phyloP scores from a whole-genome alignment of 2,888 invertebrate genomes.

The Glyphotaelius pellucidus region DNA sequence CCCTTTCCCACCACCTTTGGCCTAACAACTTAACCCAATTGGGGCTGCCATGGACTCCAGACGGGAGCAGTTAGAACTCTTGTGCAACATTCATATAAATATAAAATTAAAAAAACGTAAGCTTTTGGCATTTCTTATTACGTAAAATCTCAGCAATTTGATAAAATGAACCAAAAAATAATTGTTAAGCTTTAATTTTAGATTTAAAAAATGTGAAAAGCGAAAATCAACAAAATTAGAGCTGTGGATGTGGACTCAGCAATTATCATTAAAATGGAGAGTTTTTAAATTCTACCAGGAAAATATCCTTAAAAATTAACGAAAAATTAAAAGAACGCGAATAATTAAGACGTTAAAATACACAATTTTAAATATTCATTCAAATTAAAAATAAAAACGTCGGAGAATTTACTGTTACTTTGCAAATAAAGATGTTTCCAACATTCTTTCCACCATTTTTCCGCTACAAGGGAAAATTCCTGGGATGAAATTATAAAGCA shows the following conservation, averaged over 20 bases:
- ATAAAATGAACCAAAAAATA: neutral
- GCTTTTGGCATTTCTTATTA: neutral
- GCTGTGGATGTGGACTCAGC: neutral
- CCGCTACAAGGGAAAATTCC: neutral
- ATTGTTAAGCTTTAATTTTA: neutral
- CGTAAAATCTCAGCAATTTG: neutral
- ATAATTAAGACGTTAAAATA: neutral
- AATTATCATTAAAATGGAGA: neutral
- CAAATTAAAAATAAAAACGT: neutral
- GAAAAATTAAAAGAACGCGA: neutral
- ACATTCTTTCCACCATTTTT: neutral
- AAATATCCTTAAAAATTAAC: neutral
- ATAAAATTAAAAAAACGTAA: neutral
- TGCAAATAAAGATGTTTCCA: neutral
- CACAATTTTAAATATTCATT: neutral
- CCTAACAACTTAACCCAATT: too few relatives aligned
- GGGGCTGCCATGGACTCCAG: too few relatives aligned
- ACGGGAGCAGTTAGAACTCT: too few relatives aligned
- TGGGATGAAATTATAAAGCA: neutral
- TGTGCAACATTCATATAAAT: neutral
- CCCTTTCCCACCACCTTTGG: too few relatives aligned
- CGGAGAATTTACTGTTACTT: neutral
- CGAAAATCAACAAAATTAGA: neutral
- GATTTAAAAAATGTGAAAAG: neutral
- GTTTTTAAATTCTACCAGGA: neutral